A percentile compares a stretch with the other conserved stretches of the same genome.
phyloP scores from a whole-genome alignment of 2,113 vertebrate species.

The human region DNA sequence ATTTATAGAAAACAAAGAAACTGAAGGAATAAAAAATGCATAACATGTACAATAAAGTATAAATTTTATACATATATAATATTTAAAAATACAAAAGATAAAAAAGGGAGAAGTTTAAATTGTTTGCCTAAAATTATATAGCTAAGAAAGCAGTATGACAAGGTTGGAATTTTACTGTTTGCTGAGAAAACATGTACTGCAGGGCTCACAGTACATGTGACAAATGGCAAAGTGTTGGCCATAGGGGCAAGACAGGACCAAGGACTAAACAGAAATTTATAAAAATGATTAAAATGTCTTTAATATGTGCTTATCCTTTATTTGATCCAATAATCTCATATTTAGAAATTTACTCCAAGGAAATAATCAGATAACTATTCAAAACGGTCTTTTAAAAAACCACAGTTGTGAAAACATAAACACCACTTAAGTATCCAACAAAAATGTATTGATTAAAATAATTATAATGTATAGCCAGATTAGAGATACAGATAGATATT shows the following conservation, averaged over 20 bases:
- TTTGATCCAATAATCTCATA: not conserved
- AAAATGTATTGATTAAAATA: not conserved
- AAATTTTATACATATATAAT: not conserved
- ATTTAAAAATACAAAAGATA: not conserved
- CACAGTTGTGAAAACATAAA: not conserved
- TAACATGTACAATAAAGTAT: not conserved
- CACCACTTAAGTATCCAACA: not conserved
- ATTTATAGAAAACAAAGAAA: not conserved
- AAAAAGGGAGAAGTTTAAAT: not conserved
- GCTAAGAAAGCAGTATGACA: not conserved
- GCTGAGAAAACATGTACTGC: not conserved
- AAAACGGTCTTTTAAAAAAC: not conserved
- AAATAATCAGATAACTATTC: not conserved
- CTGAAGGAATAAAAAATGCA: not conserved
- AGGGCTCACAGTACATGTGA: not conserved
- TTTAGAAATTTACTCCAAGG: not conserved
- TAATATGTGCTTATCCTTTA: not conserved
- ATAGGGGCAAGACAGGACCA: fast-evolving
- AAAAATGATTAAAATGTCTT: not conserved
- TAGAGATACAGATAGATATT: not conserved
- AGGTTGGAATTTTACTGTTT: not conserved
- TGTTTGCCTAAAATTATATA: not conserved
- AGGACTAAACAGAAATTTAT: not conserved
- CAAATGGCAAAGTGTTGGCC: not conserved
- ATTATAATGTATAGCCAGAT: not conserved